Percentiles rank a stretch among this genome's conserved stretches.
Evolutionary conservation across 2,888 invertebrate genomes (phyloP).

Genomic region (Hesperia comma): DNA sequence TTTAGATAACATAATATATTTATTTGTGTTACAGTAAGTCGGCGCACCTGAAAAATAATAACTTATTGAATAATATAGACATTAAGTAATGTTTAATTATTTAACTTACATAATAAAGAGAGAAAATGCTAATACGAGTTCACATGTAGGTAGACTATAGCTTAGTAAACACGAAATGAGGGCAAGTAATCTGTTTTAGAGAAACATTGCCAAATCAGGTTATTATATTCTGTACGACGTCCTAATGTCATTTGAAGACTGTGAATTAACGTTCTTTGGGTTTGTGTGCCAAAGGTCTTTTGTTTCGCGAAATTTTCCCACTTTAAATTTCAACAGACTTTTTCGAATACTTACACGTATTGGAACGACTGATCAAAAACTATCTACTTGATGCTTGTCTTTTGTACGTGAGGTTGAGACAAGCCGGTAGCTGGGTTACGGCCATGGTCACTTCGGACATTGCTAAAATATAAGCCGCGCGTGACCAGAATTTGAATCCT

Average conservation of each 20-base stretch:
- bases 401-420: conserved; percentile 67
- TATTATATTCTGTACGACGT: conserved; percentile 52
- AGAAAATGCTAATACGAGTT: too few relatives aligned
- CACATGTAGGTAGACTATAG: neutral
- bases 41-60: too few relatives aligned
- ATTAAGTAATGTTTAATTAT: too few relatives aligned
- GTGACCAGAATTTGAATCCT: conserved; percentile 57
- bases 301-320: conserved; percentile 62
- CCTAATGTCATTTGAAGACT: conserved; percentile 41
- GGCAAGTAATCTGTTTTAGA: conserved; percentile 23
- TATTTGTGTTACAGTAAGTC: too few relatives aligned
- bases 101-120: too few relatives aligned
- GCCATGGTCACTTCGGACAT: conserved; percentile 62
- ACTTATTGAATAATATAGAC: too few relatives aligned
- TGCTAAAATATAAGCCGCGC: conserved; percentile 61
- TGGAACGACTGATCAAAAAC: conserved; percentile 70
- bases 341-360: conserved; percentile 69
- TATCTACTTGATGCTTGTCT: conserved; percentile 75
- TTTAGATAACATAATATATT: too few relatives aligned
- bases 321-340: too few relatives aligned
- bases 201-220: conserved; percentile 34
- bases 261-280: conserved; percentile 51
- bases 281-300: conserved; percentile 63
- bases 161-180: conserved; percentile 26
- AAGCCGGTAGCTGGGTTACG: conserved; percentile 63